A percentile compares a stretch with the other conserved stretches of the same genome.
Evolutionary conservation across 2,113 vertebrate genomes (phyloP).

Genomic region (Alligator sinensis): DNA sequence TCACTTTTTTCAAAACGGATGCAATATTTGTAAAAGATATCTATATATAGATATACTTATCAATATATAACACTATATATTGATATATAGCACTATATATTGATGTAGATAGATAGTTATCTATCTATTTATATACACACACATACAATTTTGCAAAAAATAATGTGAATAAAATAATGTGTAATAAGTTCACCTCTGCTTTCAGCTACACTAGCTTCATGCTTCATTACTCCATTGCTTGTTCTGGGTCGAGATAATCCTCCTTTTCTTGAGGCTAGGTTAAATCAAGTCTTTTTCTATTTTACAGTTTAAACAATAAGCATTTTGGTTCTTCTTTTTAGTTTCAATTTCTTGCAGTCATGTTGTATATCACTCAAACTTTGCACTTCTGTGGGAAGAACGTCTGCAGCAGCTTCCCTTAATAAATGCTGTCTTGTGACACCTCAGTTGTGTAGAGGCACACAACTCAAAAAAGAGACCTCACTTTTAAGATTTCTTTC

Average conservation of each 20-base stretch:
- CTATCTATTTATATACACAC: too few relatives aligned
- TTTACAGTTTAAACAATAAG: not conserved
- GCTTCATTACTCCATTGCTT: not conserved
- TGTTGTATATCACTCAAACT: not conserved
- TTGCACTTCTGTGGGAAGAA: not conserved
- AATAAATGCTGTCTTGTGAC: not conserved
- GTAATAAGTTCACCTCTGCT: too few relatives aligned
- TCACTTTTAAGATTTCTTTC: not conserved
- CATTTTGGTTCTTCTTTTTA: not conserved
- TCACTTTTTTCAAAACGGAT: too few relatives aligned
- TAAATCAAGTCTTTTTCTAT: not conserved
- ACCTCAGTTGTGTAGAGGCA: not conserved
- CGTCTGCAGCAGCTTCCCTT: not conserved
- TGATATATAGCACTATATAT: too few relatives aligned
- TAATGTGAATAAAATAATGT: too few relatives aligned
- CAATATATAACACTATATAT: too few relatives aligned
- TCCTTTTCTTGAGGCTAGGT: not conserved
- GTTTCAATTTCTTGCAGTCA: not conserved
- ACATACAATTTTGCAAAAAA: too few relatives aligned
- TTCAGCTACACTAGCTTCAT: rapidly evolving
- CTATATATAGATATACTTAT: too few relatives aligned
- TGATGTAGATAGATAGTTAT: too few relatives aligned
- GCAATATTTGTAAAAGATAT: too few relatives aligned
- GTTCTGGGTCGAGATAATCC: not conserved
- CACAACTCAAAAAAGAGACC: not conserved